A percentile compares a stretch with the other conserved stretches of the same genome.
Conservation (phyloP, 2,888 invertebrate genomes). For the Folsomia candida region DNA sequence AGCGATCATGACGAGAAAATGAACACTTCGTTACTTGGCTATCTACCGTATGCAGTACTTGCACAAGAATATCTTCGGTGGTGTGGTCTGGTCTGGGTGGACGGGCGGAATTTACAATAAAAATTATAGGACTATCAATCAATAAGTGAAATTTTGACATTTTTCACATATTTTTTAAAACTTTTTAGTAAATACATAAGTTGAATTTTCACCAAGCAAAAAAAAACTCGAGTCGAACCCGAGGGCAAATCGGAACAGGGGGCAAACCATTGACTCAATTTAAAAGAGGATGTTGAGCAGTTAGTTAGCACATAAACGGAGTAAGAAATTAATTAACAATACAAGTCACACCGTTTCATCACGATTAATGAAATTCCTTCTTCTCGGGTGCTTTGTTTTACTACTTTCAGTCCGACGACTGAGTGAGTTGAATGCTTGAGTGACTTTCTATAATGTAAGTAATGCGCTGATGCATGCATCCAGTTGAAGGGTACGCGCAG, state of each 20-base stretch:
- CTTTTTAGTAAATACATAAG: too few species aligned
- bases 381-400: constrained; percentile 11
- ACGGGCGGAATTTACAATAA: too few species aligned
- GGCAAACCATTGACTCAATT: background rate
- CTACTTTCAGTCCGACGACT: background rate
- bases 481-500: too few species aligned
- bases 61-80: too few species aligned
- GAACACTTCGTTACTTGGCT: too few species aligned
- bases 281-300: constrained; percentile 3
- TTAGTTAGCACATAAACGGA: background rate
- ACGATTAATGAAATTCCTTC: constrained; percentile 10
- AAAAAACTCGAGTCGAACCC: background rate
- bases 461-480: background rate
- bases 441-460: background rate
- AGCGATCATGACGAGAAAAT: too few species aligned
- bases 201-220: background rate
- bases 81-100: too few species aligned
- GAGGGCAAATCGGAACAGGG: background rate
- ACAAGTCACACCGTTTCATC: constrained; percentile 12
- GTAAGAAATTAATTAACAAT: constrained; percentile 14
- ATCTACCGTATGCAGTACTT: too few species aligned
- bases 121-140: background rate
- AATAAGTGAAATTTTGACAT: background rate
- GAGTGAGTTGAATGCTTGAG: background rate
- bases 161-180: background rate